Base-by-base conservation (phyloP, 2,113 vertebrate species). In the Lophochroa leadbeateri region DNA sequence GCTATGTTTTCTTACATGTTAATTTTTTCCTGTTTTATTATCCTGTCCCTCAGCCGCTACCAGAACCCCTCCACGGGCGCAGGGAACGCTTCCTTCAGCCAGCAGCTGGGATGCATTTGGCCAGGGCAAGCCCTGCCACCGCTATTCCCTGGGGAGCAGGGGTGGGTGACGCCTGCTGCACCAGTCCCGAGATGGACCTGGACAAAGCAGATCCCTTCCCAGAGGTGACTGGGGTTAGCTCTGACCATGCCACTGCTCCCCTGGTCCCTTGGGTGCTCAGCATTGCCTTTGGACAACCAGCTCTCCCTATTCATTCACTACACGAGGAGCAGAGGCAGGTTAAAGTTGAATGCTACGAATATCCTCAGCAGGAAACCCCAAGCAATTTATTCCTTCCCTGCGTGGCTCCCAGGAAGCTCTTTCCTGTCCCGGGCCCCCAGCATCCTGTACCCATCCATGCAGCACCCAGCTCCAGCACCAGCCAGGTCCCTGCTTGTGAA, bases 1-100 rank as follows among this genome's bases (percentile, higher is more conserved):
- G 97, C 95, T 96, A 63, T 98, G 98, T 98, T 98, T 98, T 98
- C 97, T 97, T 98, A 98, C 97, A 98, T 98, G 98, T 97, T 98
- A 98, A 98, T 98, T 98, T 98, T 97, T 97, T 97, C 97, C 98
- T 97, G 96, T 97, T 98, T 98, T 97, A 98, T 95, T 96, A 93
- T 98, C 95, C 97, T 85, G 95, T 96, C 97, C 95, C 94, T 97
- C 94, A 70, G 91, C 83, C 6, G 69, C 95, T 91, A 95, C 94
- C 90, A 96, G 96, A 92, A 96, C 41, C 69, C 69, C 65, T 46
- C 78, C 93, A 86, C 71, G 29, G 18, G 94, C 68, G 44, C 82
- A 31, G 96, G 88, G 92, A 88, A 50, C 9, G 43, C 88, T 97
- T 91, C 95, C 70, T 80, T 41, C 70, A 10, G 93, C 65, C 82